Percentiles rank a stretch among this genome's conserved stretches.
Evolutionary conservation across 2,113 vertebrate species (phyloP).

Genomic region (Mustelus asterias): DNA sequence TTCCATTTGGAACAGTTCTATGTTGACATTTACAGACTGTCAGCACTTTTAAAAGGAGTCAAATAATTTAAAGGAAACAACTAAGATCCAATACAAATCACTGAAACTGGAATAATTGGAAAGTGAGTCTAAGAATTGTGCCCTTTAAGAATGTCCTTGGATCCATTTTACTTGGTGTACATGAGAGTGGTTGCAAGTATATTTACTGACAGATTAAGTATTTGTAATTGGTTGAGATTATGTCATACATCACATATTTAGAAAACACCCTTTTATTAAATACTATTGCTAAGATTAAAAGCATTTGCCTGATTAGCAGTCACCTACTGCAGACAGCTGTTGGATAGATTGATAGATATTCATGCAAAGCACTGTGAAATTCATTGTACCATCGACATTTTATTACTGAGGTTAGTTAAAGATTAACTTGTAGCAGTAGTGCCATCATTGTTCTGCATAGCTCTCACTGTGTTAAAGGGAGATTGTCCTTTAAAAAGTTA

Average conservation of each 20-base stretch:
- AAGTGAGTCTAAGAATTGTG: background rate
- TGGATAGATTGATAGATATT: background rate
- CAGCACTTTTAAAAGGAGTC: background rate
- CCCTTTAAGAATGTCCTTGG: background rate
- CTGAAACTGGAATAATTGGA: background rate
- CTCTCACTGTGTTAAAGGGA: too few relatives aligned
- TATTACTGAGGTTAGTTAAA: conserved; percentile 17
- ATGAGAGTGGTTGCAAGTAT: background rate
- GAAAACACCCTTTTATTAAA: background rate
- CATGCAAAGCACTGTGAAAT: background rate
- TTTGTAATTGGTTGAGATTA: background rate
- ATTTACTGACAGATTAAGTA: conserved; percentile 9
- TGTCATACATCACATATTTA: background rate
- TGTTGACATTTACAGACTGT: background rate
- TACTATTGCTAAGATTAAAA: background rate
- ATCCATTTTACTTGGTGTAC: background rate
- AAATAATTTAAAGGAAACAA: background rate
- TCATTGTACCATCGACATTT: background rate
- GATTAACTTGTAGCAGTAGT: background rate
- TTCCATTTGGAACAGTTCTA: background rate
- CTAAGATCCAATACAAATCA: background rate
- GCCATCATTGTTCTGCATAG: background rate
- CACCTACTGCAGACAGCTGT: background rate
- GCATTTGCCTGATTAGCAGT: background rate
- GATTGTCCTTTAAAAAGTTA: background rate